Evolutionary conservation across 2,888 invertebrate species (phyloP).

Genomic region (Diogma glabrata): DNA sequence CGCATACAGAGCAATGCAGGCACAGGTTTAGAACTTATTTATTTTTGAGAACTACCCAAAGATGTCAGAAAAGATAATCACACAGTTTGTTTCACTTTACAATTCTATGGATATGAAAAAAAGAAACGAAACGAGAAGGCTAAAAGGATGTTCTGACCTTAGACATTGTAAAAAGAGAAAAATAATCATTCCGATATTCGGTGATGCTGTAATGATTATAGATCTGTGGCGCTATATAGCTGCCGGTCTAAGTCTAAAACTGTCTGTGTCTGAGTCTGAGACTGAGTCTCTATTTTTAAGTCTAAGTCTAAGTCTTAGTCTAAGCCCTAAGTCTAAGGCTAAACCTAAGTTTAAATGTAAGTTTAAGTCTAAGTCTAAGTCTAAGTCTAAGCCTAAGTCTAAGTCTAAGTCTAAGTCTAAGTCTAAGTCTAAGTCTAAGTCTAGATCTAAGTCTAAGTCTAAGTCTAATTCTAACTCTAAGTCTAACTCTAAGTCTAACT

Average conservation of each 20-base stretch:
- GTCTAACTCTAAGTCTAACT: constrained; percentile 1
- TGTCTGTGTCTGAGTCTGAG: background rate
- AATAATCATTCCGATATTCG: no score
- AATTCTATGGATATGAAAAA: no score
- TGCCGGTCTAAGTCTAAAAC: background rate
- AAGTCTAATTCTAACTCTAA: background rate
- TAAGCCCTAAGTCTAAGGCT: background rate
- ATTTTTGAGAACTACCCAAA: no score
- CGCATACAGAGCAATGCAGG: no score
- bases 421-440: constrained; percentile 3
- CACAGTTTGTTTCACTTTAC: no score
- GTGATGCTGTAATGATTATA: no score
- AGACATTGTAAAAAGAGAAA: no score
- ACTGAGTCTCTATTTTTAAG: background rate
- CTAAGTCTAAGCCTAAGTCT: background rate
- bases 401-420: background rate
- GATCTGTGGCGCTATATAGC: no score
- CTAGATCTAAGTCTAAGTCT: background rate
- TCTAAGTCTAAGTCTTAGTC: background rate
- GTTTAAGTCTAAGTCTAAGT: background rate
- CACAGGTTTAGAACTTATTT: no score
- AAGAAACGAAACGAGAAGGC: no score
- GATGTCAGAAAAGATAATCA: no score
- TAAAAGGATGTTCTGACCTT: no score
- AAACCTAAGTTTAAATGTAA: background rate